Conservation (phyloP, 2,797 vertebrate species). For the Corythornis leucogaster region DNA sequence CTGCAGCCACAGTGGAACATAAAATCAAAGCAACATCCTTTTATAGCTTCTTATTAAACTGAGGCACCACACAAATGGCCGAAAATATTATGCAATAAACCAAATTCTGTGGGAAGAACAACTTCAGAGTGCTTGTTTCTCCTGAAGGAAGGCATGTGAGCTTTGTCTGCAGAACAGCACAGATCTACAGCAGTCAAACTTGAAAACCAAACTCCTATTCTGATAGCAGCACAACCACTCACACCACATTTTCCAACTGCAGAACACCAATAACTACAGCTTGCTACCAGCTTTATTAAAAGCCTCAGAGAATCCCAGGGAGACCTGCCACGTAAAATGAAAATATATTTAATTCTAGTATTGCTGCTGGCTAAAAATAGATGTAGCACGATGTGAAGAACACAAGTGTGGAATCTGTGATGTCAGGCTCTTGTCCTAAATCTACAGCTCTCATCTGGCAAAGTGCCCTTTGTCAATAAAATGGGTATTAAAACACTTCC, state of each 20-base stretch:
- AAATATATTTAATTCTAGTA: not conserved
- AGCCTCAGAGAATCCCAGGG: not conserved
- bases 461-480: not conserved
- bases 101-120: not conserved
- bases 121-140: not conserved
- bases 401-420: not conserved
- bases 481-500: not conserved
- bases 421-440: not conserved
- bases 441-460: not conserved
- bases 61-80: not conserved
- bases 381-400: not conserved
- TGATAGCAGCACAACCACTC: not conserved
- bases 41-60: not conserved
- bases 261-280: not conserved
- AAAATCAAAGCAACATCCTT: constrained; percentile 1
- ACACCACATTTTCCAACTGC: not conserved
- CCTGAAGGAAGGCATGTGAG: not conserved
- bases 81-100: not conserved
- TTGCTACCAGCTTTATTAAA: not conserved
- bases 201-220: not conserved
- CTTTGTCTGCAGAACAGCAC: not conserved
- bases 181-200: not conserved
- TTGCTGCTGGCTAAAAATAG: not conserved
- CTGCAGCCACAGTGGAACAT: constrained; percentile 10
- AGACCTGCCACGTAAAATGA: not conserved